phyloP scores from a whole-genome alignment of 2,888 invertebrate species.

The Carcina quercana region DNA sequence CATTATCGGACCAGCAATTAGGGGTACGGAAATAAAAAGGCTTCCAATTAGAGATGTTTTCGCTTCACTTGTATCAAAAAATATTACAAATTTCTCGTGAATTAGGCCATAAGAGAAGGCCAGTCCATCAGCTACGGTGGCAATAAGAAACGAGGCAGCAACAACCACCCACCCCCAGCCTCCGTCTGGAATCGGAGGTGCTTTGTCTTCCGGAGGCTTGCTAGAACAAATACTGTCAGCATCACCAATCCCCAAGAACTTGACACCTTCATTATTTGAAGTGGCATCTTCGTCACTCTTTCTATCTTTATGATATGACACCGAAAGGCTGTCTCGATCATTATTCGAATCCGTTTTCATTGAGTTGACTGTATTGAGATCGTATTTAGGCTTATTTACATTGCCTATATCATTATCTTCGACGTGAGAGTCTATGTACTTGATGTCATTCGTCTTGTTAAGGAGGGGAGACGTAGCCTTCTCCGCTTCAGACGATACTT shows the following conservation, averaged over 20 bases:
- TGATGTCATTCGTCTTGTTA: conserved; percentile 42
- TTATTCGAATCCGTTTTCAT: conserved; percentile 48
- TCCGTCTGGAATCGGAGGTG: conserved; percentile 84
- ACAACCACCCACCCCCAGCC: conserved; percentile 96
- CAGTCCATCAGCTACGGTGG: conserved; percentile 93
- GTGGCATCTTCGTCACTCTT: conserved; percentile 56
- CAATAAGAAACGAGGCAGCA: conserved; percentile 86
- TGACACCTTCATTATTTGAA: conserved; percentile 65
- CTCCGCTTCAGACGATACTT: conserved; percentile 67
- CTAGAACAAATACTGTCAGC: conserved; percentile 66
- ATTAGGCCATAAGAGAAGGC: conserved; percentile 95
- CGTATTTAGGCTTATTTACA: conserved; percentile 36
- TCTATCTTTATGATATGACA: conserved; percentile 38
- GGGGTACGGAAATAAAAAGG: conserved; percentile 91
- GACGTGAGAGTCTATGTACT: conserved; percentile 45
- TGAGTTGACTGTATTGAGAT: conserved; percentile 55
- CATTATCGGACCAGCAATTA: conserved; percentile 88
- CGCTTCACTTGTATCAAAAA: conserved; percentile 85
- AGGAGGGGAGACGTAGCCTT: conserved; percentile 63
- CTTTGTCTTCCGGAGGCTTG: conserved; percentile 42
- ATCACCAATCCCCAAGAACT: conserved; percentile 68
- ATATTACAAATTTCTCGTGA: conserved; percentile 83
- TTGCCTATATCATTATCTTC: conserved; percentile 39
- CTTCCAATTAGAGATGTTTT: conserved; percentile 93
- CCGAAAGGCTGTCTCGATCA: too few relatives aligned